Conservation (phyloP, 1,140 invertebrate genomes). For the Drosophila kepulauana region DNA sequence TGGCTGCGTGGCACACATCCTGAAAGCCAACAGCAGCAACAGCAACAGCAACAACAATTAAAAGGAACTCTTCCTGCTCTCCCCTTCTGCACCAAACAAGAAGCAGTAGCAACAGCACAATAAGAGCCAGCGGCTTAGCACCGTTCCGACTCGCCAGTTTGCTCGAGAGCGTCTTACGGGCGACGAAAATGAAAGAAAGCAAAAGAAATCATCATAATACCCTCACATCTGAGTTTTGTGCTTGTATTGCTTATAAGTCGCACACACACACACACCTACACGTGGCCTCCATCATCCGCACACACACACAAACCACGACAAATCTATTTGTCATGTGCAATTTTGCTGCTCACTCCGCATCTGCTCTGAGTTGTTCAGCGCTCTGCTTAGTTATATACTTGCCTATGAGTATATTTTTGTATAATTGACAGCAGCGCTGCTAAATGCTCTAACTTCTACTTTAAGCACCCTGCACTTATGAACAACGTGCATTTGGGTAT, state of each 20-base stretch:
- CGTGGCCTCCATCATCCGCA: background rate
- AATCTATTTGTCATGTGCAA: conserved; percentile 65
- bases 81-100: background rate
- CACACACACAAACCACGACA: conserved; percentile 43
- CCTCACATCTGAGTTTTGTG: conserved; percentile 8
- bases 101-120: conserved; percentile 14
- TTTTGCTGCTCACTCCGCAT: conserved; percentile 5
- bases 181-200: conserved; percentile 34
- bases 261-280: conserved; percentile 20
- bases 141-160: conserved; percentile 40
- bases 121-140: conserved; percentile 48
- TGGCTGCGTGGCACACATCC: conserved; percentile 42
- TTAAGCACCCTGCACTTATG: conserved; percentile 11
- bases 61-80: conserved; percentile 37
- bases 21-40: conserved; percentile 5
- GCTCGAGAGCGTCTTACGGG: conserved; percentile 53
- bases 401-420: conserved; percentile 39
- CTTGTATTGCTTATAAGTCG: conserved; percentile 34
- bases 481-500: background rate
- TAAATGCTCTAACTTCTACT: conserved; percentile 27
- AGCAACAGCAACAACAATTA: conserved; percentile 71
- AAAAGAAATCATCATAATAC: conserved; percentile 17
- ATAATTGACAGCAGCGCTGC: conserved; percentile 38
- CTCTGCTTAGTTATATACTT: conserved; percentile 34
- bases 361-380: too few species aligned